phyloP scores from a whole-genome alignment of 2,113 vertebrate species.

The Tyrannus savana region DNA sequence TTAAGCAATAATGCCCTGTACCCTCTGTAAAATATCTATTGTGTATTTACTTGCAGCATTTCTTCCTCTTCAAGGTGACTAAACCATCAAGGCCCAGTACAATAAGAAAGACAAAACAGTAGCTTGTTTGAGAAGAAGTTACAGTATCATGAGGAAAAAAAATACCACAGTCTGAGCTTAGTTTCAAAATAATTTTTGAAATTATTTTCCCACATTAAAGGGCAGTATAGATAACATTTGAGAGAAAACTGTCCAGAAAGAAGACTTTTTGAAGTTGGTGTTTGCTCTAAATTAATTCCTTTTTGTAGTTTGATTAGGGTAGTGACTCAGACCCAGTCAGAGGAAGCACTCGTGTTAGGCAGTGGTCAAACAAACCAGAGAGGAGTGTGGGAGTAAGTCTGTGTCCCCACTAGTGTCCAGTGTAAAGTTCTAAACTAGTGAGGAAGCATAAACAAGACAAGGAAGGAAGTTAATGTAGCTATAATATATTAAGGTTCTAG shows the following conservation, averaged over 20 bases:
- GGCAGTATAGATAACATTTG: not conserved
- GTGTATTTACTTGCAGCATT: not conserved
- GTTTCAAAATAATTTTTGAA: not conserved
- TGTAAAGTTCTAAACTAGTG: not conserved
- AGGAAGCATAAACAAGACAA: not conserved
- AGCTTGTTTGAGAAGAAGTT: not conserved
- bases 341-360: not conserved
- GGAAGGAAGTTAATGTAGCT: not conserved
- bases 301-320: not conserved
- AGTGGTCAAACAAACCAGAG: not conserved
- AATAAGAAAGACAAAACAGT: not conserved
- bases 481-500: not conserved
- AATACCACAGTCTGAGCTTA: not conserved
- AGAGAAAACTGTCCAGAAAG: not conserved
- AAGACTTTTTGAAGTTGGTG: not conserved
- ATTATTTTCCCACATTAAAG: not conserved
- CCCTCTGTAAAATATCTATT: not conserved
- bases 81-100: not conserved
- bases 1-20: not conserved
- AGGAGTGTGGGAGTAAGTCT: fast-evolving
- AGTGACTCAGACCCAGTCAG: not conserved
- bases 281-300: not conserved
- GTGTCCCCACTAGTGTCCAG: not conserved
- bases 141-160: not conserved
- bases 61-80: not conserved